phyloP scores from a whole-genome alignment of 1,140 invertebrate genomes.

The Eumeta japonica region DNA sequence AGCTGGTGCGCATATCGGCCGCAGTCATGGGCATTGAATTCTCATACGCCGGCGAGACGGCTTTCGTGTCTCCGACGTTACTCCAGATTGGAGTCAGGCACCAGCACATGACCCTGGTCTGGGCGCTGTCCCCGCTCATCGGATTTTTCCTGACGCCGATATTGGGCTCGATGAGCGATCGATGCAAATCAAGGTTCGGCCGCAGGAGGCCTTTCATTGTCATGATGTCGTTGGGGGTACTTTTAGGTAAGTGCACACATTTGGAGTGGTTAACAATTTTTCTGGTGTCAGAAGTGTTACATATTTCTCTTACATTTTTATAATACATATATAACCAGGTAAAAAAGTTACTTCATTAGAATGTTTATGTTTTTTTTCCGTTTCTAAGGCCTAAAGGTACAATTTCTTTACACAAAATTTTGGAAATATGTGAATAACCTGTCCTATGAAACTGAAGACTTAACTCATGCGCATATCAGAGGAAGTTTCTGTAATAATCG shows the following conservation, averaged over 20 bases:
- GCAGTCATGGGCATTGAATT: conserved; percentile 97
- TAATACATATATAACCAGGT: too few species aligned
- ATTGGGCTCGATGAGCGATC: conserved; percentile 88
- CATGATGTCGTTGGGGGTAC: conserved; percentile 82
- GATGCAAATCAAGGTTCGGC: conserved; percentile 77
- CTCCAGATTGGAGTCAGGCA: conserved; percentile 90
- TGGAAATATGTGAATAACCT: too few species aligned
- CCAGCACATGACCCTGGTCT: conserved; percentile 91
- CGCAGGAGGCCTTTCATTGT: conserved; percentile 89
- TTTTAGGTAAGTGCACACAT: conserved; percentile 77
- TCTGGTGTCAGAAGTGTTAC: too few species aligned
- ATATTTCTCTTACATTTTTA: too few species aligned
- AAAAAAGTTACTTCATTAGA: too few species aligned
- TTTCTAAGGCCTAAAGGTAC: not conserved
- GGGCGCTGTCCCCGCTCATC: conserved; percentile 88
- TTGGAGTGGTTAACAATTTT: too few species aligned
- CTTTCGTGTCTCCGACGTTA: conserved; percentile 92
- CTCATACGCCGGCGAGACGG: conserved; percentile 95
- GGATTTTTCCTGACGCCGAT: conserved; percentile 93
- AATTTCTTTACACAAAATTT: too few species aligned
- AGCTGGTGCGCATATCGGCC: conserved; percentile 84
- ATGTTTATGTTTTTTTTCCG: too few species aligned
- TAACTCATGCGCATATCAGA: too few species aligned
- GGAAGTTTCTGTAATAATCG: too few species aligned
- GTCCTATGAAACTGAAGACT: too few species aligned